Evolutionary conservation across 1,140 invertebrate genomes (phyloP), one percentile per base, ranked within the genome.

Genomic region (Drosophila grimshawi): DNA sequence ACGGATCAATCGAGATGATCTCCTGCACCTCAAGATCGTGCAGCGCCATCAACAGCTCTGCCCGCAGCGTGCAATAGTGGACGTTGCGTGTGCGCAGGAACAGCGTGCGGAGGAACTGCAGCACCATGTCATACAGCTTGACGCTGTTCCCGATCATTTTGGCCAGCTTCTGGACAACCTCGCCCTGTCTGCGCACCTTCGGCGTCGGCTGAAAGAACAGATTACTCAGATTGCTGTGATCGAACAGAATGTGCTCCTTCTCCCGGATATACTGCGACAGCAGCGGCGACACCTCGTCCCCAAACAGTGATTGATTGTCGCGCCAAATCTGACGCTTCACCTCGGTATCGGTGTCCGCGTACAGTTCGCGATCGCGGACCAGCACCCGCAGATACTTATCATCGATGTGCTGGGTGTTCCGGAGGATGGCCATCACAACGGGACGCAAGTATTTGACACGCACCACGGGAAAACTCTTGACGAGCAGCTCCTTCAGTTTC

Each of bases 271-370:
- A 99, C 90, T 97, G 96, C 82, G 96, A 98, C 11, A 99, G 94
- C 35, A 99, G 93, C 7, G 98, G 98, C 6, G 98, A 98, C 0
- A 99, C 98, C 95, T 99, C 98, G 93, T 99, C 98, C 27, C 98
- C 98, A 94, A 99, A 99, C 29, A 99, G 93, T 29, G 97, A 97
- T 92, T 99, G 98, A 93, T 99, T 98, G 81, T 99, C 97, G 90
- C 98, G 97, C 98, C 98, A 99, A 66, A 99, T 99, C 92, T 99
- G 98, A 52, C 98, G 93, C 93, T 99, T 99, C 0, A 99, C 98
- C 94, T 99, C 98, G 2, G 98, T 98, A 81, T 99, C 97, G 30
- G 98, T 98, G 71, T 98, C 98, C 80, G 96, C 96, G 92, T 99
- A 99, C 0, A 99, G 93, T 91, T 98, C 97, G 76, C 97, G 96